phyloP scores from a whole-genome alignment of 92 coral and sea anemone genomes.

The Parazoanthus darwini region DNA sequence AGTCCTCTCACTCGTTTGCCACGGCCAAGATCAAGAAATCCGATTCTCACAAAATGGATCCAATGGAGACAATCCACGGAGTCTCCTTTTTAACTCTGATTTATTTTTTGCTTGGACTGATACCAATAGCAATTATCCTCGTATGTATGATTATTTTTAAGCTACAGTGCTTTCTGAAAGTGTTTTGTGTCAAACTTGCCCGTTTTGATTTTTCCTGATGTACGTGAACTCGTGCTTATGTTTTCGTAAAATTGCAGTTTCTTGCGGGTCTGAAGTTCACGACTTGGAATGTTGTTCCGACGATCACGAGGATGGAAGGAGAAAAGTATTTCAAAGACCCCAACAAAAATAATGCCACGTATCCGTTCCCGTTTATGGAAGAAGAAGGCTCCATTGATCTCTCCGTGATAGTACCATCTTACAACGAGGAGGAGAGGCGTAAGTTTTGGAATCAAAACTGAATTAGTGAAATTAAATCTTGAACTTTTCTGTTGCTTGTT shows the following conservation, averaged over 20 bases:
- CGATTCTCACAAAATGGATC: constrained; percentile 41
- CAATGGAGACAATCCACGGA: constrained; percentile 36
- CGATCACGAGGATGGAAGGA: constrained; percentile 75
- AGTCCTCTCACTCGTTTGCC: not conserved
- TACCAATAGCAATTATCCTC: constrained; percentile 42
- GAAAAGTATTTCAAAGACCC: constrained; percentile 96
- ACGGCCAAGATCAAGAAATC: not conserved
- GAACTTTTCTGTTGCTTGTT: not conserved
- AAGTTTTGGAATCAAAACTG: constrained; percentile 30
- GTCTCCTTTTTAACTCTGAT: constrained; percentile 36
- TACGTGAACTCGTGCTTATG: not conserved
- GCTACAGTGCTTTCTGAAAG: not conserved
- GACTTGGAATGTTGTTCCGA: constrained; percentile 77
- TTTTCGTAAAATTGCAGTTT: constrained; percentile 47
- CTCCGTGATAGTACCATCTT: constrained; percentile 89
- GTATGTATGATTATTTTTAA: constrained; percentile 24
- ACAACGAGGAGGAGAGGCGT: constrained; percentile 95
- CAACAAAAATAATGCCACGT: constrained; percentile 84
- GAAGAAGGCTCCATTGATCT: constrained; percentile 88
- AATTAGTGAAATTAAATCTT: not conserved
- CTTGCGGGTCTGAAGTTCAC: constrained; percentile 68
- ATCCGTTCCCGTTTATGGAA: constrained; percentile 92
- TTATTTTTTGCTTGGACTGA: constrained; percentile 41
- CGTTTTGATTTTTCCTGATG: not conserved
- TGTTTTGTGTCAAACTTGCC: not conserved